phyloP scores from a whole-genome alignment of 2,113 vertebrate genomes.

The Sardina pilchardus region DNA sequence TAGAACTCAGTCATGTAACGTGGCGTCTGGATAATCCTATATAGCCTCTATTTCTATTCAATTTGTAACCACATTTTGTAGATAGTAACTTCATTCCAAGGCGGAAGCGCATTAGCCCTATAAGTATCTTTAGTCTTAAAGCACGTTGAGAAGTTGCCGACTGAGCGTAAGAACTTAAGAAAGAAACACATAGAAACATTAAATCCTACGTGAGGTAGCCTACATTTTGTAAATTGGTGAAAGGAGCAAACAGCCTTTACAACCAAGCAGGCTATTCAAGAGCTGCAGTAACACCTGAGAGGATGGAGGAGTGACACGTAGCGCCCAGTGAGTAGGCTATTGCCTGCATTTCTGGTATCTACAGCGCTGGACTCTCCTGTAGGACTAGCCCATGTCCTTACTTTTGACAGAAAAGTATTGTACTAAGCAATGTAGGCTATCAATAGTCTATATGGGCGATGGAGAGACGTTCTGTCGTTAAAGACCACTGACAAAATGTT shows the following conservation, averaged over 20 bases:
- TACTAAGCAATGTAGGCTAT: too few species aligned
- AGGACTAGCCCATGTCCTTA: not conserved
- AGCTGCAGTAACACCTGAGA: not conserved
- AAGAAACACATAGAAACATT: too few species aligned
- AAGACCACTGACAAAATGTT: not conserved
- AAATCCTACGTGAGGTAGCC: too few species aligned
- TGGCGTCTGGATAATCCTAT: not conserved
- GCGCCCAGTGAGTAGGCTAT: not conserved
- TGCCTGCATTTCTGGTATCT: not conserved
- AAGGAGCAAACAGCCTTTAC: too few species aligned
- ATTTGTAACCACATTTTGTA: not conserved
- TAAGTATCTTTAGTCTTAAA: not conserved
- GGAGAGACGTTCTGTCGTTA: not conserved
- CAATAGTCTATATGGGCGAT: not conserved
- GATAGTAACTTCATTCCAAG: not conserved
- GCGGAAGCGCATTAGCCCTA: not conserved
- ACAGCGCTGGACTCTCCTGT: not conserved
- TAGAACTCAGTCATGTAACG: not conserved
- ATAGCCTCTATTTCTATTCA: not conserved
- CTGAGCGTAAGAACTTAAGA: not conserved
- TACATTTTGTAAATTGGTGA: too few species aligned
- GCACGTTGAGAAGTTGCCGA: not conserved
- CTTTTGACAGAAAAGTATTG: not conserved
- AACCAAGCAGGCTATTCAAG: not conserved
- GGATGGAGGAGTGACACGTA: constrained; percentile 17